These are phyloP conservation scores for Prionailurus viverrinus DNA, from an alignment of 2,113 vertebrate genomes.

Conservation along the genomic window DNA sequence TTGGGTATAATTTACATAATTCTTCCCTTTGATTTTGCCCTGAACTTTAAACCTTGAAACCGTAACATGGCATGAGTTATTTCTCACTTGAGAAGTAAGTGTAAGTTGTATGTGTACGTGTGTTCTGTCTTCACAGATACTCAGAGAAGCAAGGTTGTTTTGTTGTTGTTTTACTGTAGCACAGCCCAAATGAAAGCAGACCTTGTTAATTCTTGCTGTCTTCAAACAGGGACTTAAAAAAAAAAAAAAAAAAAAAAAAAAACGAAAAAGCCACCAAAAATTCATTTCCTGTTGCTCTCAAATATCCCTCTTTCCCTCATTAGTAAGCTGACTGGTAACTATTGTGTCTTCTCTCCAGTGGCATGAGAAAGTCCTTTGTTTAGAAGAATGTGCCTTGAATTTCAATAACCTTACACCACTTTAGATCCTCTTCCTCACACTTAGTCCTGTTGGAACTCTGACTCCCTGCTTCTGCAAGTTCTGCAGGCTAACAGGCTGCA, in stretches of 20 bases:
- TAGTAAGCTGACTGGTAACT: slow-evolving; percentile 43
- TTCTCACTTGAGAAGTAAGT: background rate
- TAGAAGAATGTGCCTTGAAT: slow-evolving; percentile 67
- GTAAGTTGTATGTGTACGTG: background rate
- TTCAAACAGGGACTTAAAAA: slow-evolving; percentile 46
- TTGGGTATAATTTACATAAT: background rate
- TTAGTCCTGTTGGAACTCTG: rapidly evolving
- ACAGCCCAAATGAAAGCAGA: background rate
- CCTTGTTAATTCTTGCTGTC: background rate
- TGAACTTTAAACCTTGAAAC: background rate
- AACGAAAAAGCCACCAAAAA: no score
- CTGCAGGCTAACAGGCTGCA: rapidly evolving
- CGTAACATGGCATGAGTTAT: rapidly evolving
- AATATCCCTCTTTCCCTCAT: background rate
- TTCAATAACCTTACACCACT: background rate
- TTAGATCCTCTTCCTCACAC: background rate
- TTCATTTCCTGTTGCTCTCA: slow-evolving; percentile 40
- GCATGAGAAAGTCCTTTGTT: slow-evolving; percentile 67
- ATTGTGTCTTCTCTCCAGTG: slow-evolving; percentile 1
- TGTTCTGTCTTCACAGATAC: background rate
- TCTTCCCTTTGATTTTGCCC: background rate
- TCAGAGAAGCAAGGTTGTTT: background rate
- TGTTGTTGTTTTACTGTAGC: background rate
- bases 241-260: background rate
- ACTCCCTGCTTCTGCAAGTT: background rate